Evolutionary conservation across 2,888 invertebrate genomes (phyloP), one percentile per base, ranked within the genome.

Genomic region (Gibbula magus): DNA sequence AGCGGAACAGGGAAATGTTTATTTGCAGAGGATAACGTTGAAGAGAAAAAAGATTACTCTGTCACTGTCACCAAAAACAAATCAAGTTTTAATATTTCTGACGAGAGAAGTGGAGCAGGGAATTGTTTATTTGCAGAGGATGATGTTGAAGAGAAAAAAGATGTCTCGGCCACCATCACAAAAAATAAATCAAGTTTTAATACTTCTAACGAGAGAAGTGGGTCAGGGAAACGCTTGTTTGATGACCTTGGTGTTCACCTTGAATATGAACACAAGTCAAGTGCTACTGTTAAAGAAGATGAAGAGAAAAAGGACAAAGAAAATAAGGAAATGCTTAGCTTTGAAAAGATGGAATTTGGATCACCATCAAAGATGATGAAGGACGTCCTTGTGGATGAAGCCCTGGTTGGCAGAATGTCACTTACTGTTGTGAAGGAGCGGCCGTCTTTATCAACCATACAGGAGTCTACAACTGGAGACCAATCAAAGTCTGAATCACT

Each of bases 351-450:
- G 29, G 66, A 56, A 39, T 51, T 80, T 22, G 32, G 52, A 45
- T 56, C 80, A 32, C 80, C 80, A 73, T 35, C 29, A 20, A 80
- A 77, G 25, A 61, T 77, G 5, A 16, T 52, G 20, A 53, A 54
- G 16, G 32, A 66, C 3, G 53, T 18, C 7, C 29, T 32, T 32
- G 32, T 73, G n/a, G 39, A 20, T 18, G n/a, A 35, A 7, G 20
- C 18, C 7, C 29, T 35, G 10, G 35, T 52, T 66, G 76, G 52
- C n/a, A 73, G 4, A 8, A 75, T 51, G 77, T 54, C 20, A 61
- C 79, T n/a, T 61, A 82, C 82, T 39, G 80, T 82, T 25, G 80
- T 79, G 13, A 82, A 82, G 74, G 75, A 77, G 20, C 78, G 39
- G 1, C 81, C 82, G n/a, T 76, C 51, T 35, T 52, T 79, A 25